Base-by-base conservation (phyloP, 2,888 invertebrate genomes). In the Apotomis capreana region DNA sequence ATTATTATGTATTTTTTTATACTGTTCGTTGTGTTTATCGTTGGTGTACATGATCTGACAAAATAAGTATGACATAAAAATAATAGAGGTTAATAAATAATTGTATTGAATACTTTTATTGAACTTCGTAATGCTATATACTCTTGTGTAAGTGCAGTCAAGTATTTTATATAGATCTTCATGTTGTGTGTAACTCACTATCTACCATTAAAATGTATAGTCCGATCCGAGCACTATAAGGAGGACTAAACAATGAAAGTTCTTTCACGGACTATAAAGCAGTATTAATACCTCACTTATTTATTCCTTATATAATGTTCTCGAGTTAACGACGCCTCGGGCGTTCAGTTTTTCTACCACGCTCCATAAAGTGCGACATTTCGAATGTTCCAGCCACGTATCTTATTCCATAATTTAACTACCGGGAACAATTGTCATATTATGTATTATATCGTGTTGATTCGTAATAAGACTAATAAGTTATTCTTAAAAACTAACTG, bases 221-320 rank as follows among this genome's bases (percentile, higher is more conserved):
- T 40, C 5, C 40, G 40, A 6, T 26, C 26, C 82, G 79, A 78
- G 82, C 84, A 87, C 86, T 86, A 87, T 78, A 80, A 78, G 81
- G 79, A 78, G 80, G 78, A 82, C 81, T 83, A 85, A 88, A 90
- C 90, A 91, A 90, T 90, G 89, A 87, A 87, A 84, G 84, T 87
- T 89, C 84, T 90, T 91, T 91, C 90, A 92, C 89, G 91, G 87
- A 87, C 89, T 91, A 90, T 91, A 91, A 91, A 91, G 85, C 83
- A 82, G 84, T 88, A 91, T 91, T 91, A 90, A 89, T 90, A 90
- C 87, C 83, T 85, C 84, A 89, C 85, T 88, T 91, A 92, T 92
- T 90, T 91, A 91, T 91, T 90, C 85, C 84, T 87, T 89, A 89
- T 89, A 89, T 89, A 91, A 90, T 91, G 91, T 91, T 92, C 89